Evolutionary conservation across 2,797 vertebrate species (phyloP).

Genomic region (Etheostoma perlongum): DNA sequence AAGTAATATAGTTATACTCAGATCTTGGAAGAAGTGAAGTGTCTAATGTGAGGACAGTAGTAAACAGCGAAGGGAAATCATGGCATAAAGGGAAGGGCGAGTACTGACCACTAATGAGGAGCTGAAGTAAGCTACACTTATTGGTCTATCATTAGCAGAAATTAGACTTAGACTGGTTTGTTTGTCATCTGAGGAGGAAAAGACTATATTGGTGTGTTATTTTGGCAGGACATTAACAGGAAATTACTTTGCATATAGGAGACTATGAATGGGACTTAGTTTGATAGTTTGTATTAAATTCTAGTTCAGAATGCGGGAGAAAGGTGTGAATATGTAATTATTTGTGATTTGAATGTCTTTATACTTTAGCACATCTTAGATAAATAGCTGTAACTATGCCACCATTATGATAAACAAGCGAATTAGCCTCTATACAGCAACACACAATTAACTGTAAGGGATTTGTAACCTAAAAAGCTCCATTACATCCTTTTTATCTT

Average conservation of each 20-base stretch:
- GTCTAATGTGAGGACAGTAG: constrained; percentile 20
- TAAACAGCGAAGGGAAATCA: constrained; percentile 23
- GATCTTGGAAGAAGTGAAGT: constrained; percentile 5
- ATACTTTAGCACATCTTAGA: constrained; percentile 12
- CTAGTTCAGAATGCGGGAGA: not conserved
- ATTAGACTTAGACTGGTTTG: constrained; percentile 19
- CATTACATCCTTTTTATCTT: constrained; percentile 22
- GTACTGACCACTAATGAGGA: constrained; percentile 63
- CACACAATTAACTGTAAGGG: constrained; percentile 32
- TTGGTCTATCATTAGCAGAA: constrained; percentile 48
- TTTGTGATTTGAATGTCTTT: constrained; percentile 1
- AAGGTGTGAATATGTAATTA: not conserved
- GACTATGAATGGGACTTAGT: not conserved
- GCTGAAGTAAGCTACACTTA: constrained; percentile 37
- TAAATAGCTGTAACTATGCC: constrained; percentile 24
- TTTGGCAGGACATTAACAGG: not conserved
- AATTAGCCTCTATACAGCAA: constrained; percentile 33
- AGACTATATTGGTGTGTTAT: not conserved
- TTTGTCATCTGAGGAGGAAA: constrained; percentile 15
- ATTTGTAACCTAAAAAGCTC: constrained; percentile 31
- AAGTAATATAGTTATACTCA: constrained; percentile 5
- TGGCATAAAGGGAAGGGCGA: constrained; percentile 31
- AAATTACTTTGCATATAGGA: not conserved
- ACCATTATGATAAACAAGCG: constrained; percentile 42
- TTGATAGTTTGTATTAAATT: constrained; percentile 7